Evolutionary conservation across 2,113 vertebrate species (phyloP).

Genomic region (Scartelaos histophorus): DNA sequence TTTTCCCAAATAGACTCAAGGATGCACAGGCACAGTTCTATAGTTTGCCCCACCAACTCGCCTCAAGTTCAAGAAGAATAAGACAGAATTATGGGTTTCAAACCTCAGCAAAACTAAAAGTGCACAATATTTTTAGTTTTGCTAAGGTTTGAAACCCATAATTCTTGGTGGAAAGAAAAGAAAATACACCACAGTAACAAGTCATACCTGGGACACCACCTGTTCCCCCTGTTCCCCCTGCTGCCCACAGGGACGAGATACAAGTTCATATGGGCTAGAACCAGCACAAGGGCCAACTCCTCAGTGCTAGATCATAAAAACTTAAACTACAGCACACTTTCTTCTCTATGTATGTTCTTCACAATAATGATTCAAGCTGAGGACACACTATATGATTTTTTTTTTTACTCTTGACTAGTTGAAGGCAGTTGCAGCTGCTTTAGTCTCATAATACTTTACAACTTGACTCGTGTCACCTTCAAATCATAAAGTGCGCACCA

Average conservation of each 20-base stretch:
- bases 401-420: too few species aligned
- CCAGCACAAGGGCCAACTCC: neutral
- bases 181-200: neutral
- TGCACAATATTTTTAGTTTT: neutral
- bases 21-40: neutral
- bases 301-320: neutral
- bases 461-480: too few species aligned
- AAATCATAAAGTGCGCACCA: too few species aligned
- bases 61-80: too few species aligned
- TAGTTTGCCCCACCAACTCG: too few species aligned
- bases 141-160: neutral
- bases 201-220: neutral
- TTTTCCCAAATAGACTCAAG: neutral
- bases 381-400: too few species aligned
- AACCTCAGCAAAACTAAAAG: too few species aligned
- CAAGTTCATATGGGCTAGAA: neutral
- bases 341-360: neutral
- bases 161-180: neutral
- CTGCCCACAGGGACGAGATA: neutral
- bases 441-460: too few species aligned
- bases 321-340: neutral
- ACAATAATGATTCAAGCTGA: too few species aligned
- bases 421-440: too few species aligned
- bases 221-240: slow-evolving; percentile 1
- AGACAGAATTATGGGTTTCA: too few species aligned